Percentiles rank a stretch among this genome's conserved stretches.
These are phyloP conservation scores for Morpho achilles DNA, from an alignment of 2,888 invertebrate species.

Conservation along the genomic window DNA sequence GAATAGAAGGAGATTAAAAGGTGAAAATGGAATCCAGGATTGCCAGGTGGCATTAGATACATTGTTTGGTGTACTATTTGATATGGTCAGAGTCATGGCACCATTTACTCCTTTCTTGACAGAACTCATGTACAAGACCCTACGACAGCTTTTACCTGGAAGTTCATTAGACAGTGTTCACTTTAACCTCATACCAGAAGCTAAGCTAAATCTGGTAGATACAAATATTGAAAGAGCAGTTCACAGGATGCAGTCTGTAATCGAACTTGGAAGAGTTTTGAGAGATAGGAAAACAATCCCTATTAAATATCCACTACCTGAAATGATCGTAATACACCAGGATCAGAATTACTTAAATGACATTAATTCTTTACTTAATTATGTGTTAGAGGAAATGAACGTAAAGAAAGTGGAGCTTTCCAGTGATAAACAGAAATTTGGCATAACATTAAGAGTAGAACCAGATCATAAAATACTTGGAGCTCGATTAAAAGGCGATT, in stretches of 20 bases:
- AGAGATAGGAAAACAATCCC: constrained; percentile 96
- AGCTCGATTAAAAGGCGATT: constrained; percentile 91
- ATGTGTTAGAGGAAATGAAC: constrained; percentile 96
- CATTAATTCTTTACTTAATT: constrained; percentile 87
- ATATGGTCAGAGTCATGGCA: constrained; percentile 95
- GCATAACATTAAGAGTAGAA: constrained; percentile 93
- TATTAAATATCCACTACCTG: constrained; percentile 96
- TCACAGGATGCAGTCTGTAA: constrained; percentile 94
- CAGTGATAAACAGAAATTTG: constrained; percentile 94
- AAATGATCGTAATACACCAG: constrained; percentile 96
- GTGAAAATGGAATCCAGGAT: constrained; percentile 89
- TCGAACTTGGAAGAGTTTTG: constrained; percentile 95
- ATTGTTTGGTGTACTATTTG: constrained; percentile 91
- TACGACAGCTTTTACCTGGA: constrained; percentile 82
- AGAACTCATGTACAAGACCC: constrained; percentile 95
- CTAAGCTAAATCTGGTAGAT: constrained; percentile 86
- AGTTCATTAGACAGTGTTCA: constrained; percentile 89
- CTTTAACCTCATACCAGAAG: constrained; percentile 92
- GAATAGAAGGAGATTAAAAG: constrained; percentile 96
- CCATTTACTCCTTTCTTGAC: constrained; percentile 98
- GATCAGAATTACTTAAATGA: constrained; percentile 88
- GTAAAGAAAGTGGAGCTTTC: constrained; percentile 91
- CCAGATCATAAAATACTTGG: constrained; percentile 97
- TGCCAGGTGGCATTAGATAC: constrained; percentile 92
- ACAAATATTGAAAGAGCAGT: constrained; percentile 93